Percentiles rank a stretch among this genome's conserved stretches.
phyloP scores from a whole-genome alignment of 2,888 invertebrate genomes.

The Phengaris arion region DNA sequence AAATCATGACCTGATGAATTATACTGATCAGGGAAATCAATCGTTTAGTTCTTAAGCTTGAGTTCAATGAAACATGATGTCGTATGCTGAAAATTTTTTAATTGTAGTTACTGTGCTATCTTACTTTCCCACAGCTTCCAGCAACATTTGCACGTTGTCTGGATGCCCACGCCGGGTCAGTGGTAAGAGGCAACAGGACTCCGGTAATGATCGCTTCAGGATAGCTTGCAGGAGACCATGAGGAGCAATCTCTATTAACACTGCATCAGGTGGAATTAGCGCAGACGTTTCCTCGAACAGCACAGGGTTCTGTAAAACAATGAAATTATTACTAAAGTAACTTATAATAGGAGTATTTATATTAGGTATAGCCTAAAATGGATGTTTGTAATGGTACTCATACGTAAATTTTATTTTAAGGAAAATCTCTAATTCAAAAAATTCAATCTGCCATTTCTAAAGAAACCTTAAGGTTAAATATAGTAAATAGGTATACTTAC shows the following conservation, averaged over 20 bases:
- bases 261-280: constrained; percentile 87
- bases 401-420: too few species aligned
- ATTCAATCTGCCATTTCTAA: too few species aligned
- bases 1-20: too few species aligned
- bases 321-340: too few species aligned
- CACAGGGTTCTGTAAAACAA: constrained; percentile 79
- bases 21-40: neutral
- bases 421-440: too few species aligned
- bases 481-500: constrained; percentile 52
- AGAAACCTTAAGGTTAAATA: too few species aligned
- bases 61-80: too few species aligned
- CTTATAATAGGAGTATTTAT: too few species aligned
- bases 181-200: constrained; percentile 83
- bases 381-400: too few species aligned
- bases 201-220: constrained; percentile 85
- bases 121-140: constrained; percentile 83
- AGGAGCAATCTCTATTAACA: constrained; percentile 93
- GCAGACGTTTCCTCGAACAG: constrained; percentile 89
- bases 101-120: constrained; percentile 39
- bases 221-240: constrained; percentile 94
- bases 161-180: constrained; percentile 85
- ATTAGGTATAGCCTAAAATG: too few species aligned
- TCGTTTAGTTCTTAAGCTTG: neutral
- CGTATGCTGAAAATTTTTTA: too few species aligned
- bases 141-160: constrained; percentile 78